phyloP scores from a whole-genome alignment of 2,888 invertebrate species.

The Conops quadrifasciatus region DNA sequence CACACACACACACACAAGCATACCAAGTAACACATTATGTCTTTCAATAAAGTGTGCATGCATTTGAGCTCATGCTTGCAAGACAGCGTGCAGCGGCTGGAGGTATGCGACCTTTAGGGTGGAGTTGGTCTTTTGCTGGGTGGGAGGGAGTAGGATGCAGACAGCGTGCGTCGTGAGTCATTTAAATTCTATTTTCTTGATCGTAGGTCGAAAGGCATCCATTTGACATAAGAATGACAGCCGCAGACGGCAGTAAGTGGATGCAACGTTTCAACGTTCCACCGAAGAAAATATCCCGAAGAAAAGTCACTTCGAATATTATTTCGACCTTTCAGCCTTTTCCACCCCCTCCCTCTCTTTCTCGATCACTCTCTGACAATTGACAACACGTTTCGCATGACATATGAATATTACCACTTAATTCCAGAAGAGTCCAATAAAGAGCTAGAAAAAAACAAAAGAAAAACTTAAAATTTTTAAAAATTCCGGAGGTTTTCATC shows the following conservation, averaged over 20 bases:
- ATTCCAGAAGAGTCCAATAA: no score
- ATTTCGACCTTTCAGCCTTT: no score
- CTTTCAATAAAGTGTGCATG: background rate
- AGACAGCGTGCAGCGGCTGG: background rate
- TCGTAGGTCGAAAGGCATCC: slow-evolving; percentile 41
- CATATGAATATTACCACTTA: no score
- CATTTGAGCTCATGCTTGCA: background rate
- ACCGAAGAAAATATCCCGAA: no score
- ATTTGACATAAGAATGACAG: slow-evolving; percentile 25
- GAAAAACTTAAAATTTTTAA: no score
- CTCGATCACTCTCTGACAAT: no score
- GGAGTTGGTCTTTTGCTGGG: background rate
- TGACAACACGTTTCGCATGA: no score
- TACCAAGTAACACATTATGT: background rate
- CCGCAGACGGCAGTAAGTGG: slow-evolving; percentile 7
- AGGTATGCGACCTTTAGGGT: background rate
- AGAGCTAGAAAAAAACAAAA: no score
- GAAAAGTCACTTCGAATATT: no score
- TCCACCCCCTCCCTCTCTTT: no score
- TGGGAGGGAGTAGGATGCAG: background rate
- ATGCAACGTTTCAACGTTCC: background rate
- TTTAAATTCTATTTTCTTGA: slow-evolving; percentile 43
- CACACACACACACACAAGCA: background rate
- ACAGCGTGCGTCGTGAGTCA: slow-evolving; percentile 9
- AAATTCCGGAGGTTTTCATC: no score